Evolutionary conservation across 2,888 invertebrate species (phyloP), one percentile per base, ranked within the genome.

Genomic region (Listrodromus nycthemerus): DNA sequence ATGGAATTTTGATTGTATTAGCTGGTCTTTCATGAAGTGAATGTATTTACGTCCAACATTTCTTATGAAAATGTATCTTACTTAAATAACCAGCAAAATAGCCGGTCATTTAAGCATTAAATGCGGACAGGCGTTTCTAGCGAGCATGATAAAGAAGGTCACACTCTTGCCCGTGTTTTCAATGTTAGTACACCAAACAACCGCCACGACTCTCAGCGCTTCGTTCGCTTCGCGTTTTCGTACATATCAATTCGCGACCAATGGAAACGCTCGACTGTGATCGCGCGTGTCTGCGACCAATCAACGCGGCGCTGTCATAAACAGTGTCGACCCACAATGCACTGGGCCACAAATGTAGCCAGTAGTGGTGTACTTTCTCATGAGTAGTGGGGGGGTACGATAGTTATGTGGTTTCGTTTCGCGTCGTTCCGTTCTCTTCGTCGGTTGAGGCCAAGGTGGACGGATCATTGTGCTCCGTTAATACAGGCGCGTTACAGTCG

Each of bases 391-490:
- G 82, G 33, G 55, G 70, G 70, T n/a, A 52, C 8, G 10, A 4
- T 63, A 73, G 65, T 66, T 83, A 80, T 80, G 30, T 83, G 50
- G 41, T 48, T 41, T 52, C 33, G 27, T 33, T n/a, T 55, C 67
- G 85, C 80, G 58, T 45, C 77, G 41, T 24, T 6, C 13, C 73
- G 69, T 82, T 85, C 91, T 91, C 87, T 91, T 86, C 88, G 88
- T 86, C 87, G 80, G 74, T 65, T 86, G 86, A 88, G 89, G 75
- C 85, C 89, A 71, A 73, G 78, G 86, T 82, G 87, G 7, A 75
- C 80, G 82, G 74, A 16, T 89, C 86, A 78, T 65, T 76, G 37
- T 16, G 24, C 58, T 13, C 4, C 19, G 48, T 58, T n/a, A 5
- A 41, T 2, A 63, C 16, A 27, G 50, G 55, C 61, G 58, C 52